These are phyloP conservation scores for Acanthurus tractus DNA, from an alignment of 2,797 vertebrate genomes.

Conservation along the genomic window DNA sequence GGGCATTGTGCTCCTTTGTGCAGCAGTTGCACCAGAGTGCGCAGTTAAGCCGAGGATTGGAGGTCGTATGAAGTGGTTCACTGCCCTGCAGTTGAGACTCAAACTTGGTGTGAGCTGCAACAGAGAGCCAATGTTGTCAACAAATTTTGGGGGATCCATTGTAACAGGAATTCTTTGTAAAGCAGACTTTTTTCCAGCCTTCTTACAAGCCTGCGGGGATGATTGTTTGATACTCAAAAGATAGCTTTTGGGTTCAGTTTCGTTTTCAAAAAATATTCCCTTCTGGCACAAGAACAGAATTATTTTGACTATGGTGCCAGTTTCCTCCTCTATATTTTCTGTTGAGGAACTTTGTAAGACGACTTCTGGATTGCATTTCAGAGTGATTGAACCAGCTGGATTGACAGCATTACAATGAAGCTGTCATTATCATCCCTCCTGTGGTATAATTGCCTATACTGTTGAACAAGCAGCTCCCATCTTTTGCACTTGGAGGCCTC, in stretches of 20 bases:
- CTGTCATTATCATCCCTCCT: conserved; percentile 72
- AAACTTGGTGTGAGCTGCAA: conserved; percentile 1
- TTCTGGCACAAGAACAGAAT: conserved; percentile 48
- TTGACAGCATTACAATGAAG: conserved; percentile 73
- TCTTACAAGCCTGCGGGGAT: conserved; percentile 1
- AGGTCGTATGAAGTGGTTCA: neutral
- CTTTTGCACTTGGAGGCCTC: conserved; percentile 54
- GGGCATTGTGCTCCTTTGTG: neutral
- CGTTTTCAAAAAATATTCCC: conserved; percentile 36
- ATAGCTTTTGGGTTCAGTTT: conserved; percentile 43
- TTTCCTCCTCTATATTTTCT: conserved; percentile 39
- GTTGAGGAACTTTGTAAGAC: conserved; percentile 41
- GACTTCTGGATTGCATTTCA: conserved; percentile 64
- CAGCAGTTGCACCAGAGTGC: neutral
- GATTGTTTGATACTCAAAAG: conserved; percentile 27
- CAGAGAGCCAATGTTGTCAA: neutral
- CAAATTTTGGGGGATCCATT: conserved; percentile 19
- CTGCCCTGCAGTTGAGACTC: conserved; percentile 4
- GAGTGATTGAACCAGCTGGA: conserved; percentile 67
- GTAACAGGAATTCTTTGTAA: conserved; percentile 8
- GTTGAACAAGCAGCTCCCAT: conserved; percentile 72
- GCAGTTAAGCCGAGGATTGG: conserved; percentile 9
- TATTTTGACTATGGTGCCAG: conserved; percentile 41
- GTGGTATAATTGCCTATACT: conserved; percentile 75
- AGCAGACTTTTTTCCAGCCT: conserved; percentile 12